A percentile compares a stretch with the other conserved stretches of the same genome.
Conservation (phyloP, 2,888 invertebrate genomes). For the Spodoptera littoralis region DNA sequence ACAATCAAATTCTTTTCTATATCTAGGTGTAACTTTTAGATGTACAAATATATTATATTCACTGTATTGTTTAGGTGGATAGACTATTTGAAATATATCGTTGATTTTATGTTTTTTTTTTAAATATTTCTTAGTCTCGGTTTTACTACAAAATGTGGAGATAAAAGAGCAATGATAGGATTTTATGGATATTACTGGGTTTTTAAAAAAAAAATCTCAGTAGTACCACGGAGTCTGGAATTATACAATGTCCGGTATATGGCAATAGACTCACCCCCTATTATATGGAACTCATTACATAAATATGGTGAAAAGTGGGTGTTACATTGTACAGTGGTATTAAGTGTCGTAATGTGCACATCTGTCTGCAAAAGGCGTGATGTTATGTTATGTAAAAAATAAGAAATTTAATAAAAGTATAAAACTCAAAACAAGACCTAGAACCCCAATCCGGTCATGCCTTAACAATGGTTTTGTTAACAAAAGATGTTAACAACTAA, state of each 20-base stretch:
- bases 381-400: no score
- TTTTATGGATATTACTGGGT: no score
- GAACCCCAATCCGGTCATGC: slow-evolving; percentile 6
- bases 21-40: slow-evolving; percentile 49
- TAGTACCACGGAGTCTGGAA: no score
- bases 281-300: no score
- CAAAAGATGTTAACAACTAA: slow-evolving; percentile 37
- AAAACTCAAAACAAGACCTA: background rate
- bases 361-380: no score
- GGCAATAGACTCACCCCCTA: no score
- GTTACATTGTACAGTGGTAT: no score
- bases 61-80: slow-evolving; percentile 30
- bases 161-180: slow-evolving; percentile 28
- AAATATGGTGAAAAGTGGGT: no score
- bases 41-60: slow-evolving; percentile 47
- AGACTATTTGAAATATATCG: background rate
- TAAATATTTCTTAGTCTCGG: background rate
- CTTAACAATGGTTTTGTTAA: slow-evolving; percentile 23
- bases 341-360: no score
- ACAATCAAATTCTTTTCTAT: slow-evolving; percentile 63
- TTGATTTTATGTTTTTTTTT: background rate
- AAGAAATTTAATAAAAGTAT: no score
- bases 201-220: no score
- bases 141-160: background rate
- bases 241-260: no score